These are phyloP conservation scores for Dasysyrphus albostriatus DNA, from an alignment of 2,888 invertebrate species.

Conservation along the genomic window DNA sequence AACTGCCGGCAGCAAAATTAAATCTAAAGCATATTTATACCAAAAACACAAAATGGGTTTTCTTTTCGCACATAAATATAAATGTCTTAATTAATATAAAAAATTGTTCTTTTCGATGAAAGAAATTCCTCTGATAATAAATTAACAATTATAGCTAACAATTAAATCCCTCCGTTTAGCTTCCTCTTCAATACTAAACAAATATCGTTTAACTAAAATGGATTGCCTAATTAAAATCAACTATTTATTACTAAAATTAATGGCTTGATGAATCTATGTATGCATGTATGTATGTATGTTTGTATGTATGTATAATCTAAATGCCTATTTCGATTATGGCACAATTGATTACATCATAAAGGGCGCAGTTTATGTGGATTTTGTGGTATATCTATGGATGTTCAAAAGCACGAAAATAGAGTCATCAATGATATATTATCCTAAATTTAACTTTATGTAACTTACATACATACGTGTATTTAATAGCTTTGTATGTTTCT, in stretches of 20 bases:
- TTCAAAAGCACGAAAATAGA: not conserved
- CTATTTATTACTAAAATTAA: conserved; percentile 25
- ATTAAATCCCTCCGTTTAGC: not conserved
- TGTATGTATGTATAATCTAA: conserved; percentile 11
- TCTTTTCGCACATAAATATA: too few relatives aligned
- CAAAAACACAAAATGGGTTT: too few relatives aligned
- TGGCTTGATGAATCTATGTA: not conserved
- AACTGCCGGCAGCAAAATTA: too few relatives aligned
- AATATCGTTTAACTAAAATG: conserved; percentile 15
- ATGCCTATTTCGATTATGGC: conserved; percentile 10
- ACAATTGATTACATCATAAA: conserved; percentile 23
- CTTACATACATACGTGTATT: not conserved
- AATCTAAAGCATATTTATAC: too few relatives aligned
- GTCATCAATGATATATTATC: not conserved
- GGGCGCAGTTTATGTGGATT: conserved; percentile 11
- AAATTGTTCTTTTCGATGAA: not conserved
- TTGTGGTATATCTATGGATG: not conserved
- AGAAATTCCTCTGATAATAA: not conserved
- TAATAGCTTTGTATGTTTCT: not conserved
- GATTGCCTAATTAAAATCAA: conserved; percentile 17
- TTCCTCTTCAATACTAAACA: not conserved
- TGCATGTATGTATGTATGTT: too few relatives aligned
- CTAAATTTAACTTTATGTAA: not conserved
- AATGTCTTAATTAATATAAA: too few relatives aligned
- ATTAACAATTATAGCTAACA: not conserved